Conservation (phyloP, 2,888 invertebrate genomes). For the Euclidia mi region DNA sequence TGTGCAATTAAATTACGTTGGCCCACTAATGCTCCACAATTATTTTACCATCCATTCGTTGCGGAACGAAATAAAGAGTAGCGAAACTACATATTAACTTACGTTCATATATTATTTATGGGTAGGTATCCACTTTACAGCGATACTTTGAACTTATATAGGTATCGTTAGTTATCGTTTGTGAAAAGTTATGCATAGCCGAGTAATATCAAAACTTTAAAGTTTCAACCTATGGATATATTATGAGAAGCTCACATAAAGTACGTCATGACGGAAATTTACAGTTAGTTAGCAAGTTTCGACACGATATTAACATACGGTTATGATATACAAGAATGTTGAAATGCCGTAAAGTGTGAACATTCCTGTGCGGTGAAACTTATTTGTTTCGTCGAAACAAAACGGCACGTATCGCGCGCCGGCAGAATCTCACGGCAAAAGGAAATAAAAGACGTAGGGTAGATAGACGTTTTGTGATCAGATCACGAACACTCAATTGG, state of each 20-base stretch:
- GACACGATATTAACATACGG: too few species aligned
- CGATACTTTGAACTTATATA: not conserved
- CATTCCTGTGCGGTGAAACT: constrained; percentile 2
- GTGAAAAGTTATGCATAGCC: constrained; percentile 3
- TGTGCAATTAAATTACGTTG: constrained; percentile 61
- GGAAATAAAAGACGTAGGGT: constrained; percentile 36
- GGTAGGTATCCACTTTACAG: not conserved
- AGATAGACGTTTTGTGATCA: constrained; percentile 48
- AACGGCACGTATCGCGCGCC: constrained; percentile 30
- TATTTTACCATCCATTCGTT: constrained; percentile 53
- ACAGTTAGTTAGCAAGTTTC: constrained; percentile 9
- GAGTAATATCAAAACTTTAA: constrained; percentile 11
- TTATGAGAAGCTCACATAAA: constrained; percentile 6
- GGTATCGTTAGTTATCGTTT: not conserved
- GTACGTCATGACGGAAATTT: constrained; percentile 7
- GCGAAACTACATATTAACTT: not conserved
- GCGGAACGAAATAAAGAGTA: constrained; percentile 35
- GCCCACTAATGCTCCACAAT: constrained; percentile 60
- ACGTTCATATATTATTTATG: constrained; percentile 4
- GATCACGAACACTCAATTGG: constrained; percentile 56
- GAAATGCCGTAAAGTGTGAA: not conserved
- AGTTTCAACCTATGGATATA: constrained; percentile 10
- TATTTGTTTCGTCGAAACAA: too few species aligned
- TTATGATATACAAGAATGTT: not conserved
- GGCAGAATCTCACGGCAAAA: constrained; percentile 33